These are phyloP conservation scores for Galeopterus variegatus DNA, from an alignment of 2,113 vertebrate species.

Conservation along the genomic window DNA sequence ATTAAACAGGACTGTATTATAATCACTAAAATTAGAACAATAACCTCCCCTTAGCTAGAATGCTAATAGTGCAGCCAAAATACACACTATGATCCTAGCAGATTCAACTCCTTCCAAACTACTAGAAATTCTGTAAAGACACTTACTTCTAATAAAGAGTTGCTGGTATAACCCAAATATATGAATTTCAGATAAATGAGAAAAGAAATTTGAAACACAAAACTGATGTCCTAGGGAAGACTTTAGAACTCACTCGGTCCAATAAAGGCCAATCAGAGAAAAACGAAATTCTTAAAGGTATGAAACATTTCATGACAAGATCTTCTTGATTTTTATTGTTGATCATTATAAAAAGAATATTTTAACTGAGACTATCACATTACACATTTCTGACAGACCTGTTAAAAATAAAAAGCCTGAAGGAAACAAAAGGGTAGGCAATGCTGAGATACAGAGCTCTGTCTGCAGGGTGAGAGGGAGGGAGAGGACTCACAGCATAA, in stretches of 20 bases:
- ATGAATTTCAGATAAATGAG: neutral
- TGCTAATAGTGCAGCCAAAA: slow-evolving; percentile 74
- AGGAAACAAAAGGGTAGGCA: neutral
- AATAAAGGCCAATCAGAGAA: slow-evolving; percentile 61
- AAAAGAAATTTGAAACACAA: slow-evolving; percentile 30
- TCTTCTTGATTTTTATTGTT: slow-evolving; percentile 24
- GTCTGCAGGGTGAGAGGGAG: neutral
- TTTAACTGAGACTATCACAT: slow-evolving; percentile 38
- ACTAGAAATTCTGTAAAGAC: slow-evolving; percentile 43
- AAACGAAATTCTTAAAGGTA: slow-evolving; percentile 64
- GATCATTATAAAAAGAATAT: neutral
- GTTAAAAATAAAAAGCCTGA: neutral
- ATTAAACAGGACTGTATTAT: slow-evolving; percentile 86
- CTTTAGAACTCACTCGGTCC: slow-evolving; percentile 74
- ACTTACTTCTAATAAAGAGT: neutral
- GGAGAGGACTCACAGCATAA: neutral
- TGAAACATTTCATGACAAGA: neutral
- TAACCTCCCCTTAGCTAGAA: slow-evolving; percentile 74
- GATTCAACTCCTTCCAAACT: slow-evolving; percentile 52
- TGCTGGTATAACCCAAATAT: neutral
- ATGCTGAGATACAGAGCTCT: neutral
- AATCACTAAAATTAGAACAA: slow-evolving; percentile 85
- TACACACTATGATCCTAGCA: slow-evolving; percentile 62
- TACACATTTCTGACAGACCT: neutral
- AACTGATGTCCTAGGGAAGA: slow-evolving; percentile 38